Evolutionary conservation across 1,140 invertebrate genomes (phyloP), one percentile per base, ranked within the genome.

Genomic region (Brachionus paranguensis): DNA sequence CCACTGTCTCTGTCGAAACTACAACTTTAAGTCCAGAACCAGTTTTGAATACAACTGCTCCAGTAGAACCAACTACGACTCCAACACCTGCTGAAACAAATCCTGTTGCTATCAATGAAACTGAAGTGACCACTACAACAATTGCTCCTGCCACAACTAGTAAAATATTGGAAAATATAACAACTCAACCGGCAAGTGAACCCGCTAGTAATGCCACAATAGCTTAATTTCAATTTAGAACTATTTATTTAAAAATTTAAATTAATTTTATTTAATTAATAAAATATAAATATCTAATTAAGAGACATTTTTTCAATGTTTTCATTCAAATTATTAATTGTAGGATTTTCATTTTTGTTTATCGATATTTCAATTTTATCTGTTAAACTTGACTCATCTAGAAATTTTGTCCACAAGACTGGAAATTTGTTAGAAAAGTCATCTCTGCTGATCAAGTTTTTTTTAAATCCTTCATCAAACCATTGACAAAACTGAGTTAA

Each of bases 301-400:
- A 55, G 53, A 2, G 17, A 17, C 0, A 55, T 55, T 55, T 55
- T 55, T 55, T 55, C 53, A 24, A 60, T 10, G 17, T 6, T 60
- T 20, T 60, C 53, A 60, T 60, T 60, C 20, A 60, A 27, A 8
- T 60, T 60, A 10, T 60, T 3, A 10, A 60, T 60, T 8, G n/a
- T 8, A 8, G n/a, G 1, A 60, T 60, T 60, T 60, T 60, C 53
- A 20, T 60, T 70, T 70, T 33, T 41, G 11, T 45, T 24, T n/a
- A 76, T 76, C 14, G 43, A 50, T 27, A 76, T 47, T 14, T 76
- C 33, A 50, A 76, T 76, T 50, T 50, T 76, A 53, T 76, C 72
- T 45, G 14, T 50, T 27, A 47, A 76, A 50, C 17, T 50, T 27
- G 45, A 20, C 43, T 76, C 72, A 8, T 8, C 47, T 76, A 76